These are phyloP conservation scores for Hylaeus anthracinus DNA, from an alignment of 1,140 invertebrate species.

Conservation along the genomic window DNA sequence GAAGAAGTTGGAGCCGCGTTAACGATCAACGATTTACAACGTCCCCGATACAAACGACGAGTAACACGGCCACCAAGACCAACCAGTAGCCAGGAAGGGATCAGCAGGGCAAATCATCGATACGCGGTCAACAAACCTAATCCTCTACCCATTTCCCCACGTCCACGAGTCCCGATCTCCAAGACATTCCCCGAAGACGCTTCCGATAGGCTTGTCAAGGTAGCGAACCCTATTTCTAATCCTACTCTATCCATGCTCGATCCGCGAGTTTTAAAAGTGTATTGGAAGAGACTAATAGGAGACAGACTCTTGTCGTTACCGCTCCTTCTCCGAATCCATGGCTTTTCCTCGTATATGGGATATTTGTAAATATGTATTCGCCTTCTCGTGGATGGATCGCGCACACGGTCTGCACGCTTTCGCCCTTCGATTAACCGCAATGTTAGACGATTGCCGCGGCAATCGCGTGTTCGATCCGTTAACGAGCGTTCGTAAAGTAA, in stretches of 20 bases:
- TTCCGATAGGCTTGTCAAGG: constrained; percentile 38
- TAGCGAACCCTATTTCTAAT: constrained; percentile 21
- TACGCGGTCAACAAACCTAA: constrained; percentile 37
- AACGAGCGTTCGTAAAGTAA: constrained; percentile 44
- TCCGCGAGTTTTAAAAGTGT: no score
- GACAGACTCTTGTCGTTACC: not conserved
- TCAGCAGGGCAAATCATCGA: constrained; percentile 55
- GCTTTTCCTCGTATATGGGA: constrained; percentile 20
- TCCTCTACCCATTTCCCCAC: constrained; percentile 22
- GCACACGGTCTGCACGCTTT: not conserved
- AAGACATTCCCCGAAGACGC: constrained; percentile 53
- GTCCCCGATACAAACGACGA: constrained; percentile 64
- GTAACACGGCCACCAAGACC: constrained; percentile 54
- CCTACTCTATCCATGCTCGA: not conserved
- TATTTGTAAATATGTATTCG: constrained; percentile 35
- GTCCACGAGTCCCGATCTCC: constrained; percentile 4
- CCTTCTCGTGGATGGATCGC: constrained; percentile 36
- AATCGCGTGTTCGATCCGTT: constrained; percentile 28
- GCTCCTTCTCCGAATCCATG: not conserved
- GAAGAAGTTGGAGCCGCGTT: constrained; percentile 54
- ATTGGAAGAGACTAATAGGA: no score
- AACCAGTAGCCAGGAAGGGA: constrained; percentile 51
- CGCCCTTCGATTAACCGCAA: not conserved
- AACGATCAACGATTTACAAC: constrained; percentile 41
- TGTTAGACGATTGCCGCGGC: not conserved